These are phyloP conservation scores for Gymnopithys bicolor DNA, from an alignment of 2,797 vertebrate genomes.

Conservation along the genomic window DNA sequence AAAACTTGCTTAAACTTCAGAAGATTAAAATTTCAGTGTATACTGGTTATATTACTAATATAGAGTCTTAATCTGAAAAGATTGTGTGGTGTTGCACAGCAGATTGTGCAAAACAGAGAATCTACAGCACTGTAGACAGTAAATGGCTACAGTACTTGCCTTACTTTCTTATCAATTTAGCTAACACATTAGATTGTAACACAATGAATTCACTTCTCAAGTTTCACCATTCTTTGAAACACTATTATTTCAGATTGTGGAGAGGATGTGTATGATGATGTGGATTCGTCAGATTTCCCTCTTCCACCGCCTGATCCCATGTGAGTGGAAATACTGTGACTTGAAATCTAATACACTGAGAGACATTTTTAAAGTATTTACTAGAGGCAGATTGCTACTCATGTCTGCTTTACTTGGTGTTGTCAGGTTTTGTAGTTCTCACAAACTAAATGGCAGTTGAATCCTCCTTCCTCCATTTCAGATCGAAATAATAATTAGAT, in stretches of 20 bases:
- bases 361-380: background rate
- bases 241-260: slow-evolving; percentile 36
- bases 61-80: background rate
- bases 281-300: slow-evolving; percentile 77
- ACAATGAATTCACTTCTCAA: background rate
- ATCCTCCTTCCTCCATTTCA: background rate
- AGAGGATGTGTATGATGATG: slow-evolving; percentile 84
- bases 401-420: background rate
- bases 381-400: background rate
- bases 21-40: slow-evolving; percentile 3
- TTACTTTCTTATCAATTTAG: background rate
- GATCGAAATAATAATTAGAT: background rate
- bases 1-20: slow-evolving; percentile 1
- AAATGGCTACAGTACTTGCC: background rate
- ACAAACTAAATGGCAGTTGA: background rate
- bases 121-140: background rate
- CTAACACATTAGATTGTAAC: background rate
- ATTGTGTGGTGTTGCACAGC: background rate
- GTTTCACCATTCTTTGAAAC: background rate
- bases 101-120: background rate
- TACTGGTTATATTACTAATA: background rate
- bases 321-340: slow-evolving; percentile 65
- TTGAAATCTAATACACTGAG: background rate
- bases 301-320: slow-evolving; percentile 42
- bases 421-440: background rate